Evolutionary conservation across 2,113 vertebrate genomes (phyloP).

Genomic region (Genyomyrus donnyi): DNA sequence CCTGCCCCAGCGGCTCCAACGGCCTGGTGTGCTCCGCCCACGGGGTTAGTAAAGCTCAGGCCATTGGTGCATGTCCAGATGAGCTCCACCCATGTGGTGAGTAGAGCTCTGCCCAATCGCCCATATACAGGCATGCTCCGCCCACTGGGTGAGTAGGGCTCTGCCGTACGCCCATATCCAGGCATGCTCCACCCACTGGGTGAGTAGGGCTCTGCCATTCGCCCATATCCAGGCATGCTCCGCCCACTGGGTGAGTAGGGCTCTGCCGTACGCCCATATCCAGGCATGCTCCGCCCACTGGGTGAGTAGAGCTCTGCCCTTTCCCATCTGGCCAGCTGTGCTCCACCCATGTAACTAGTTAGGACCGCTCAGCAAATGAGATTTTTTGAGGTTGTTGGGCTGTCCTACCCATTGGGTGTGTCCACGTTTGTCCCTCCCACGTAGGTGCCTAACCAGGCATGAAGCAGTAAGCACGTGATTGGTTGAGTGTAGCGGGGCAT

Average conservation of each 20-base stretch:
- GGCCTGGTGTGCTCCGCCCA: constrained; percentile 90
- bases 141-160: neutral
- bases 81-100: neutral
- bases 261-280: neutral
- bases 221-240: neutral
- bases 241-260: neutral
- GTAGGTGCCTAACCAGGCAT: neutral
- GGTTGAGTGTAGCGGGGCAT: neutral
- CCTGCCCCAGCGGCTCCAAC: constrained; percentile 81
- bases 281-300: neutral
- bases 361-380: neutral
- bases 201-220: neutral
- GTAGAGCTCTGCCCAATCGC: neutral
- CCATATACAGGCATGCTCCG: neutral
- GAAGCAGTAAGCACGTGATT: neutral
- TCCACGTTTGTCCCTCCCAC: neutral
- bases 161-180: neutral
- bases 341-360: neutral
- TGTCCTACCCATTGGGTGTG: neutral
- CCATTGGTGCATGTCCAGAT: neutral
- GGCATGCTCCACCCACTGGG: neutral
- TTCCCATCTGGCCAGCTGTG: neutral
- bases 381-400: neutral
- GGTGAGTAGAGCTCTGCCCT: neutral
- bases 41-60: constrained; percentile 75